phyloP scores from a whole-genome alignment of 2,113 vertebrate species.

The Oxyruncus cristatus region DNA sequence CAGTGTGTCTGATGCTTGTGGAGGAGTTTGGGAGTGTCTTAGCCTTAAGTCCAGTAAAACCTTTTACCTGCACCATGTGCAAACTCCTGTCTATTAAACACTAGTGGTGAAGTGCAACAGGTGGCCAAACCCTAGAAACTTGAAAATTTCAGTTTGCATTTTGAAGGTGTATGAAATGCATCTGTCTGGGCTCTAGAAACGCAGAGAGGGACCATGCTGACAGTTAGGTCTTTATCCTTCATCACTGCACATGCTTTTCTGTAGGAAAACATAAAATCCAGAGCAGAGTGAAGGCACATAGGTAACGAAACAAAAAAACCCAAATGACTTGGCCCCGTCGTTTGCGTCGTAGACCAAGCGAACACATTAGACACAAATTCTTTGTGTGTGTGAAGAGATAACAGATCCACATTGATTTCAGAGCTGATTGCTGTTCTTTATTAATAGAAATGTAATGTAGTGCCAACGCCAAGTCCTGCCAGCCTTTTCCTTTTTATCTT shows the following conservation, averaged over 20 bases:
- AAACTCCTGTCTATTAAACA: background rate
- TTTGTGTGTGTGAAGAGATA: background rate
- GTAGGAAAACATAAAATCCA: background rate
- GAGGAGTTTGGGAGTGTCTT: background rate
- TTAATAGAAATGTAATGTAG: slow-evolving; percentile 18
- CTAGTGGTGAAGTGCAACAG: background rate
- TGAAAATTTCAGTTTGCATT: background rate
- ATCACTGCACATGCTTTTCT: background rate
- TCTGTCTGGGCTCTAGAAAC: background rate
- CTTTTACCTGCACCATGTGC: background rate
- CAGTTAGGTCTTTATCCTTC: background rate
- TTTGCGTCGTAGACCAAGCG: background rate
- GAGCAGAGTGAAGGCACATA: background rate
- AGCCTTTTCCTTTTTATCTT: slow-evolving; percentile 6
- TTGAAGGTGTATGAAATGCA: background rate
- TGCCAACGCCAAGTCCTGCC: background rate
- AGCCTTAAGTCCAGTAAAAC: background rate
- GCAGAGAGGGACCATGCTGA: background rate
- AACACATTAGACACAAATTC: background rate
- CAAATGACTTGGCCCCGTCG: background rate
- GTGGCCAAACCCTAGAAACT: background rate
- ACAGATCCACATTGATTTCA: slow-evolving; percentile 34
- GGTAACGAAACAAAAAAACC: background rate
- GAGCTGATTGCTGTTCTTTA: background rate
- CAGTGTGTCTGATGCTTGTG: background rate